Evolutionary conservation across 2,113 vertebrate species (phyloP).

Genomic region (Macrotis lagotis): DNA sequence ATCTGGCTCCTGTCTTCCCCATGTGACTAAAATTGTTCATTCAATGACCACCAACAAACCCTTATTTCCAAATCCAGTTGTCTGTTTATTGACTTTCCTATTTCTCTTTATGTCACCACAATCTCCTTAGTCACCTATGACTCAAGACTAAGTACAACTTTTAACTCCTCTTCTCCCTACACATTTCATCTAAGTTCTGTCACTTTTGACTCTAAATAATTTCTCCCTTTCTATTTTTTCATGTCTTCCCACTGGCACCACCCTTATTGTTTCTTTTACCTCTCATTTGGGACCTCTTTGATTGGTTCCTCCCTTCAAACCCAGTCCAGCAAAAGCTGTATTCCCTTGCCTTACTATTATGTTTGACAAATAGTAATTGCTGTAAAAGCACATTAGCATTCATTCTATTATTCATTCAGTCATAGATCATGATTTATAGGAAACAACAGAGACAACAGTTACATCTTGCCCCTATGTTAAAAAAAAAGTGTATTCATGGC

Average conservation of each 20-base stretch:
- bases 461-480: neutral
- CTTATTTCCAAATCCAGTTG: neutral
- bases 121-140: neutral
- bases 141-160: neutral
- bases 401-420: neutral
- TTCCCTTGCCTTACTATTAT: neutral
- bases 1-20: neutral
- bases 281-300: neutral
- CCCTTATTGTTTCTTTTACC: neutral
- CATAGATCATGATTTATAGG: neutral
- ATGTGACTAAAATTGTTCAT: neutral
- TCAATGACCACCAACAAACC: neutral
- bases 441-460: neutral
- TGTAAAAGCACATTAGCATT: neutral
- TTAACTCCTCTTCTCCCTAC: neutral
- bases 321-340: neutral
- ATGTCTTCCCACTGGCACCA: neutral
- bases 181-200: neutral
- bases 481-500: neutral
- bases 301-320: neutral
- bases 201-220: neutral
- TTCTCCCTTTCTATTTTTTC: neutral
- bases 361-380: neutral
- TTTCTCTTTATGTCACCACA: neutral
- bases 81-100: neutral